Evolutionary conservation across 1,140 invertebrate species (phyloP).

Genomic region (Papilio xuthus): DNA sequence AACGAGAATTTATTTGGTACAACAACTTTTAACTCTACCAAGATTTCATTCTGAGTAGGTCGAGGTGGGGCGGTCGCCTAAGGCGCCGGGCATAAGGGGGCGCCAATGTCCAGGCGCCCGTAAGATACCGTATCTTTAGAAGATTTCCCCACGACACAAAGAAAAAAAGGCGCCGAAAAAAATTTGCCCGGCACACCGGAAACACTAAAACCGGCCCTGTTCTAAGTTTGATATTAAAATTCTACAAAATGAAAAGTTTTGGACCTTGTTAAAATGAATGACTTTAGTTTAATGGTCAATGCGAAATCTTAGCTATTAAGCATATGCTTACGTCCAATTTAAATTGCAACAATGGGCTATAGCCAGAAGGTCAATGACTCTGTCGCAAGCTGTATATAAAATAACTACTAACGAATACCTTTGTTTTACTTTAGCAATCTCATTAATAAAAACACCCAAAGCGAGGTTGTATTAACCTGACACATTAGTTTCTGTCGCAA

Average conservation of each 20-base stretch:
- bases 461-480: slow-evolving; percentile 26
- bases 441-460: slow-evolving; percentile 20
- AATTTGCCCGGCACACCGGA: no score
- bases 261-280: neutral
- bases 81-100: no score
- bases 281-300: slow-evolving; percentile 13
- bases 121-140: no score
- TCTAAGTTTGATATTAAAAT: neutral
- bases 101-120: no score
- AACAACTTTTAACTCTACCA: neutral
- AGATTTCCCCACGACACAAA: no score
- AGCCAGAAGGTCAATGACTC: slow-evolving; percentile 23
- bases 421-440: slow-evolving; percentile 33
- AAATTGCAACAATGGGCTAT: slow-evolving; percentile 20
- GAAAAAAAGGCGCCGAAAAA: no score
- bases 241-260: neutral
- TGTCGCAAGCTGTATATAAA: slow-evolving; percentile 25
- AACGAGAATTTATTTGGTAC: neutral
- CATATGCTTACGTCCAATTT: slow-evolving; percentile 3
- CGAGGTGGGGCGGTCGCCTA: no score
- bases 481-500: slow-evolving; percentile 18
- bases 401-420: slow-evolving; percentile 8
- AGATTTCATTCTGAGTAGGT: neutral
- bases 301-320: slow-evolving; percentile 2
- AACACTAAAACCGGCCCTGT: no score